phyloP scores from a whole-genome alignment of 2,113 vertebrate species.

The Proterorhinus semilunaris region DNA sequence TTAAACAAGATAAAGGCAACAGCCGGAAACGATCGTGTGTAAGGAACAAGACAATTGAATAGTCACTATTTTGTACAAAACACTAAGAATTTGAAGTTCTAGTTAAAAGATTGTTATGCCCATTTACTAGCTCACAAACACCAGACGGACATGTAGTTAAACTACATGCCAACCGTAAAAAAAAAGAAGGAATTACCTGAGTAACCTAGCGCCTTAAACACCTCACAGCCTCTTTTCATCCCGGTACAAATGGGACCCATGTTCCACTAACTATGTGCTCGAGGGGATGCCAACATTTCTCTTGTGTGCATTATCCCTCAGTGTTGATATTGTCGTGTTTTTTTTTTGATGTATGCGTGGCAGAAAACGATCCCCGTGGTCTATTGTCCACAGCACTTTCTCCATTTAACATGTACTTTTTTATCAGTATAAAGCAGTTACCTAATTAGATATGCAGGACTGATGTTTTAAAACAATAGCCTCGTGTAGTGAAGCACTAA shows the following conservation, averaged over 20 bases:
- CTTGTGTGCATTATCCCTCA: no score
- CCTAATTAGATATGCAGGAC: no score
- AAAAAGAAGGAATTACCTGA: slow-evolving; percentile 21
- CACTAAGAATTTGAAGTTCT: slow-evolving; percentile 49
- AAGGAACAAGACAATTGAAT: not conserved
- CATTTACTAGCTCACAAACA: slow-evolving; percentile 26
- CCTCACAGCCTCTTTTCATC: slow-evolving; percentile 19
- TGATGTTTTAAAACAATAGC: no score
- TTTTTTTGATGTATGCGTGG: no score
- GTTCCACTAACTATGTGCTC: not conserved
- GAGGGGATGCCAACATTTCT: no score
- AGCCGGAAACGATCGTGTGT: not conserved
- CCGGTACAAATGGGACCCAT: slow-evolving; percentile 6
- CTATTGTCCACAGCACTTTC: no score
- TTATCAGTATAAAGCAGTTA: no score
- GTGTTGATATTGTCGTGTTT: no score
- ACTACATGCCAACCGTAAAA: slow-evolving; percentile 3
- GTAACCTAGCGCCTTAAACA: slow-evolving; percentile 26
- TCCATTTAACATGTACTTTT: no score
- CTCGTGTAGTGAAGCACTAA: no score
- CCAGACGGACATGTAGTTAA: slow-evolving; percentile 13
- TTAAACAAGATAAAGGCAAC: not conserved
- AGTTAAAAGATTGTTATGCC: slow-evolving; percentile 45
- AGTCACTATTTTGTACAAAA: not conserved
- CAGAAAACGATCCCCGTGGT: no score